phyloP scores from a whole-genome alignment of 2,888 invertebrate genomes.

The Caenorhabditis zanzibari region DNA sequence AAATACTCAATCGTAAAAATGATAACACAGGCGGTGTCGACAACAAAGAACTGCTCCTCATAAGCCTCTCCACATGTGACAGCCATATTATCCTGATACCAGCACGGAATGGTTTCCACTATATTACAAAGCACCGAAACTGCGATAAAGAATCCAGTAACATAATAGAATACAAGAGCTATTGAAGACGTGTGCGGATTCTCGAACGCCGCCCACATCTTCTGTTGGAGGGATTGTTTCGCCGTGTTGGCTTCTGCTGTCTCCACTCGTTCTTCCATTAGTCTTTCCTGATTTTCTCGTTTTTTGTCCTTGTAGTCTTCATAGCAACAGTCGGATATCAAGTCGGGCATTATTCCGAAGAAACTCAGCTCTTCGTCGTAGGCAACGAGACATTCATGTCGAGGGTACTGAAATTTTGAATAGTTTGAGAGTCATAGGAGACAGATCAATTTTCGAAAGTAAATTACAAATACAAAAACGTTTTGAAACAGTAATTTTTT shows the following conservation, averaged over 20 bases:
- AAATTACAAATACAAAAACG: no score
- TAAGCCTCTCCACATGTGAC: conserved; percentile 96
- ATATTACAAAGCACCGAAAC: conserved; percentile 99
- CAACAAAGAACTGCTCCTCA: conserved; percentile 90
- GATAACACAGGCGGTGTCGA: conserved; percentile 99
- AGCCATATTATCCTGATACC: conserved; percentile 71
- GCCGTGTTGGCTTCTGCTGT: conserved; percentile 76
- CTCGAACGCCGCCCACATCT: conserved; percentile 99
- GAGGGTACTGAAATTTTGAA: conserved; percentile 91
- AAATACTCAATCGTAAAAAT: conserved; percentile 99
- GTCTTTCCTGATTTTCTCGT: conserved; percentile 97
- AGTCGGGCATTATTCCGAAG: conserved; percentile 94
- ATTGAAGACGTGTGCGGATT: conserved; percentile 99
- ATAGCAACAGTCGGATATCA: conserved; percentile 99
- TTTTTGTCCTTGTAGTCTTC: conserved; percentile 99
- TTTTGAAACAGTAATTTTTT: no score
- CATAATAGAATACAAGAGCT: conserved; percentile 99
- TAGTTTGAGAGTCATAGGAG: no score
- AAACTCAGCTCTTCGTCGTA: conserved; percentile 99
- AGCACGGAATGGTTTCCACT: conserved; percentile 88
- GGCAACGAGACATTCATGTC: conserved; percentile 98
- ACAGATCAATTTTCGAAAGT: no score
- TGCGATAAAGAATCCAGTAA: conserved; percentile 97
- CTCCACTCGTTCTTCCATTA: conserved; percentile 91
- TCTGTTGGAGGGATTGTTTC: conserved; percentile 77